Base-by-base conservation (phyloP, 92 coral and sea anemone species). In the Desmophyllum pertusum region DNA sequence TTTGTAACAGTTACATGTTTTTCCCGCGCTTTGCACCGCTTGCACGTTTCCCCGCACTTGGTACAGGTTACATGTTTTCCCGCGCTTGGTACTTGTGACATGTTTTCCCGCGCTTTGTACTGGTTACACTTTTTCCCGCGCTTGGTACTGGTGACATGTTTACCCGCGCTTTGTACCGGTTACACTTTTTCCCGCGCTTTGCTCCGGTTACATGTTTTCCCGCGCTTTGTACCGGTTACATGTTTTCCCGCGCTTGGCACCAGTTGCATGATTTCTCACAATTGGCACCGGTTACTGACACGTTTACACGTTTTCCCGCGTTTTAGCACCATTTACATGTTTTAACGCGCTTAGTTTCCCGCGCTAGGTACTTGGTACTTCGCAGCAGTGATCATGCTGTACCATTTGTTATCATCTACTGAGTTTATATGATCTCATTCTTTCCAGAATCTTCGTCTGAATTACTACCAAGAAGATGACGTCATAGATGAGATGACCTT, bases 401-500 rank as follows among this genome's bases (percentile, higher is more conserved):
- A n/a, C n/a, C n/a, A n/a, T n/a, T n/a, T n/a, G n/a, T n/a, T n/a
- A n/a, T n/a, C n/a, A n/a, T n/a, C n/a, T n/a, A 59, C 3, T 59
- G 9, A 25, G 35, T 9, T 25, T 2, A 25, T 59, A 7, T 0
- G 8, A 13, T 59, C 31, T 23, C 33, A 2, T 73, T 61, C 35
- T 40, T 73, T 50, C 11, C 65, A 91, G 94, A 91, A 91, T 81
- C 71, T 88, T 40, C 89, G 94, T 38, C 76, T 88, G 72, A 91
- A 72, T 87, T 75, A 80, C 64, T 91, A 83, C 75, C 86, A 85
- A 70, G 92, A 85, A 69, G 89, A 68, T 9, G 94, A 91, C 35
- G 73, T 86, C 83, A 91, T 91, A 19, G 94, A 88, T 55, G 94
- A 91, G 46, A 70, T 91, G 17, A 81, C 80, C 29, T 78, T 91